Base-by-base conservation (phyloP, 2,113 vertebrate genomes). In the Hippocampus mohnikei region DNA sequence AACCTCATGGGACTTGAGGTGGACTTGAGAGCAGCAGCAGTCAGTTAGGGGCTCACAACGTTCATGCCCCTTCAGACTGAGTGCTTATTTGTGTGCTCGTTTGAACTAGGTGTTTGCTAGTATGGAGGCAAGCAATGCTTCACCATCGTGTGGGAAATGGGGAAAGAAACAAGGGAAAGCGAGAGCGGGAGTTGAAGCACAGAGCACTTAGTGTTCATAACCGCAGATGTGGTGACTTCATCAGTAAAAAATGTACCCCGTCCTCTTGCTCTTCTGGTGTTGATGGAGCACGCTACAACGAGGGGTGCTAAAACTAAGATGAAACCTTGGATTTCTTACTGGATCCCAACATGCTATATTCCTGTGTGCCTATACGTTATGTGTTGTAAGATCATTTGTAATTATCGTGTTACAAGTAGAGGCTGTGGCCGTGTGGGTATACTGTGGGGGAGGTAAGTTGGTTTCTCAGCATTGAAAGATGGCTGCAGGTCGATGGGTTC, bases 1-100 rank as follows among this genome's bases (percentile, higher is more conserved):
- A 89, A 87, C 90, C 93, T 92, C 93, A 75, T 78, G 87, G 89
- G 87, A 90, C 75, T 91, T 92, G 92, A 92, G 93, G 93, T 93
- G 92, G 90, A 91, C 92, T 91, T 91, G 92, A 93, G 93, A 93
- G 91, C 93, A 72, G 72, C 85, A 80, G 80, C 68, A 78, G 75
- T 81, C 84, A 67, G 76, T n/a, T 37, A 76, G 56, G 78, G 72
- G 75, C 67, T 72, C 77, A 72, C n/a, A 3, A 33, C 11, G n/a
- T 25, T 16, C 58, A 10, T 69, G 18, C 62, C 66, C 76, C 72
- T 66, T 65, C 8, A 66, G 67, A 71, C 21, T 68, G 64, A 37
- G 74, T 55, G 59, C 73, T 60, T 69, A 21, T 56, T 68, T 70
- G 71, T 66, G 66, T 76, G 63, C n/a, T 23, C 25, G 41, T 55